Evolutionary conservation across 2,797 vertebrate species (phyloP), one percentile per base, ranked within the genome.

Genomic region (Botia kubotai): DNA sequence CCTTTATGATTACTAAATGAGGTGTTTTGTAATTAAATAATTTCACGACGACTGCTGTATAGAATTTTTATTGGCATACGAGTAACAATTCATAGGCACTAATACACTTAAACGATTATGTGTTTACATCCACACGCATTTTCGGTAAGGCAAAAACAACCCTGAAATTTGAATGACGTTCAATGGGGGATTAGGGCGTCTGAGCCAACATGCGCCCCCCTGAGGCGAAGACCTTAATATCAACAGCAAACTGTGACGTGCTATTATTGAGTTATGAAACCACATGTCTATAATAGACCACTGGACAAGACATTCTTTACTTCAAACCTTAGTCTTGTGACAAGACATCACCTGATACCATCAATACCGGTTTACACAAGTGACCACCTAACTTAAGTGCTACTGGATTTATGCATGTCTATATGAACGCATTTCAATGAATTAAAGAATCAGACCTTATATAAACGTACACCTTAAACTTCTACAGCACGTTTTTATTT

Each of bases 321-420:
- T 60, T 60, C 57, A 26, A 62, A 52, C 26, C 19, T 75, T 57
- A 26, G 5, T 63, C 10, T n/a, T 50, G 75, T 69, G 53, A 50
- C 52, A 14, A 16, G 2, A 29, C 36, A 67, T 69, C 66, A 48
- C 52, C 36, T 60, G 53, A 70, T 52, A 4, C 16, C 63, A 74
- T 17, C 39, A 69, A n/a, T 23, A 55, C 16, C 58, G 19, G 26
- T 46, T 67, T 21, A 36, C 6, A 1, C 13, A 36, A 23, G 19
- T 4, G 26, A 26, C 3, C 5, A 8, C 6, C 21, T 62, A 4
- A 71, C 33, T 29, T 33, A 0, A 19, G 19, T 17, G 17, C 17
- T 23, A 14, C 10, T n/a, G 3, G 17, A 52, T 6, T 36, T 8
- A 1, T 13, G 0, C 8, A 2, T 14, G 14, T 60, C 6, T 16